Conservation (phyloP, 1,140 invertebrate species). For the Cotesia vestalis region DNA sequence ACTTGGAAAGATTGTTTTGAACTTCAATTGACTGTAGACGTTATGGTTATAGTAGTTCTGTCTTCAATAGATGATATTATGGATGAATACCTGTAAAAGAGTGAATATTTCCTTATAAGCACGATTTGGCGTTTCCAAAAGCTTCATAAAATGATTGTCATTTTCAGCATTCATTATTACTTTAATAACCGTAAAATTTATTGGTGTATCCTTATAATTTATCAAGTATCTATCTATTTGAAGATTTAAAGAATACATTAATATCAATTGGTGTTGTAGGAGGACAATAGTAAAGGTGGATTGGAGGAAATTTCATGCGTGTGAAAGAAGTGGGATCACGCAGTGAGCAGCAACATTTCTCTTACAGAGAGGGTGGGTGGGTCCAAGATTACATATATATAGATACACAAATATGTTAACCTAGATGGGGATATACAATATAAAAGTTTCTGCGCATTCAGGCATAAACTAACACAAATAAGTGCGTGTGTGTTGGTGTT, state of each 20-base stretch:
- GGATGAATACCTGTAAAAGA: too few relatives aligned
- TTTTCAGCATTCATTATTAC: too few relatives aligned
- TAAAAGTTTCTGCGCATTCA: conserved; percentile 36
- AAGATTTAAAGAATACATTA: not conserved
- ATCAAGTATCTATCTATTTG: not conserved
- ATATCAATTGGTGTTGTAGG: not conserved
- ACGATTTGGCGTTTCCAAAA: too few relatives aligned
- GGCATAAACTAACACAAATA: conserved; percentile 40
- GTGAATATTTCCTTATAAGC: too few relatives aligned
- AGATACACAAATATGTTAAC: conserved; percentile 3
- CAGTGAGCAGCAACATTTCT: conserved; percentile 36
- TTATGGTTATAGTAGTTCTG: too few relatives aligned
- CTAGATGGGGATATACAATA: conserved; percentile 31
- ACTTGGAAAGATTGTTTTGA: too few relatives aligned
- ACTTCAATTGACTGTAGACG: too few relatives aligned
- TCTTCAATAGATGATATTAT: too few relatives aligned
- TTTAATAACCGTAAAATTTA: too few relatives aligned
- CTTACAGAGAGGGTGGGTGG: conserved; percentile 43
- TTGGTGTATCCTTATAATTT: too few relatives aligned
- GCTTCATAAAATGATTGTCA: too few relatives aligned
- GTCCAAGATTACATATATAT: conserved; percentile 33
- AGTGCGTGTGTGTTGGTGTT: conserved; percentile 21
- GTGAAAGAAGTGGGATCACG: conserved; percentile 50
- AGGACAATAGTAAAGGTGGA: conserved; percentile 11
- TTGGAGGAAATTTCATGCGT: conserved; percentile 37